Evolutionary conservation across 2,888 invertebrate genomes (phyloP).

Genomic region (Bimastos eiseni): DNA sequence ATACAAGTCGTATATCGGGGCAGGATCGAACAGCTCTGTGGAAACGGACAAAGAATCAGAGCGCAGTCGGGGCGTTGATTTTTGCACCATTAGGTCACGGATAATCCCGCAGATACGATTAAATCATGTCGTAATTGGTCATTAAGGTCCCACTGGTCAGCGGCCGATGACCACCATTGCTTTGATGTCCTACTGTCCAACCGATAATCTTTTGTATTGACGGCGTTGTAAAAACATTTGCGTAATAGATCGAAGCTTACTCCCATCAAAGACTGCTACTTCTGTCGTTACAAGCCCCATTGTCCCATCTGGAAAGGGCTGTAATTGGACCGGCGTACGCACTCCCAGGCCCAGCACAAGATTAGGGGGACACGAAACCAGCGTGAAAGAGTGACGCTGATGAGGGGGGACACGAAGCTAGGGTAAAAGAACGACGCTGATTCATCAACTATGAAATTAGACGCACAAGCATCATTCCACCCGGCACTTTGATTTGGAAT

Average conservation of each 20-base stretch:
- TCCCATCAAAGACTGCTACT: neutral
- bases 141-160: neutral
- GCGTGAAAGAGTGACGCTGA: too few species aligned
- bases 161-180: neutral
- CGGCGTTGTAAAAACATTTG: constrained; percentile 19
- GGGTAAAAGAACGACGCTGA: neutral
- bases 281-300: neutral
- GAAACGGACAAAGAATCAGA: constrained; percentile 14
- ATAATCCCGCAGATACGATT: constrained; percentile 7
- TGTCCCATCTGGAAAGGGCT: neutral
- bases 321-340: neutral
- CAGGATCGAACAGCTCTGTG: neutral
- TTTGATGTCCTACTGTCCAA: neutral
- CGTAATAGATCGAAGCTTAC: constrained; percentile 20
- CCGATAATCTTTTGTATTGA: constrained; percentile 7
- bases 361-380: neutral
- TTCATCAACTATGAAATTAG: neutral
- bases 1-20: neutral
- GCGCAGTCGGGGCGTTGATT: constrained; percentile 7
- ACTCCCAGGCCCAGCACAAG: neutral
- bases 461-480: neutral
- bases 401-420: too few species aligned
- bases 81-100: neutral
- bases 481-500: neutral
- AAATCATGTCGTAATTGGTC: constrained; percentile 10